A percentile compares a stretch with the other conserved stretches of the same genome.
These are phyloP conservation scores for Baryphthengus martii DNA, from an alignment of 2,113 vertebrate genomes.

Conservation along the genomic window DNA sequence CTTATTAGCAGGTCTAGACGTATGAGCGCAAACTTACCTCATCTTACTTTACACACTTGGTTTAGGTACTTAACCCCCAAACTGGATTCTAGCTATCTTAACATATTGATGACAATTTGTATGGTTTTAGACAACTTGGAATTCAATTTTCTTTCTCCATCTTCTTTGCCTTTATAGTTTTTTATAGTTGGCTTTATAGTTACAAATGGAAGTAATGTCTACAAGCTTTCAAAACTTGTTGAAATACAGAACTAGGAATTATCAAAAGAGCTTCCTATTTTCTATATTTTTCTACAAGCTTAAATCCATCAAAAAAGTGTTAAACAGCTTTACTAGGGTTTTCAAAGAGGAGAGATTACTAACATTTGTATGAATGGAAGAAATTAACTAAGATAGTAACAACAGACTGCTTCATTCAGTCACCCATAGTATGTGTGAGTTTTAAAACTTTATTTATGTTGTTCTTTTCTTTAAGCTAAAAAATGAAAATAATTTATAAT, in stretches of 20 bases:
- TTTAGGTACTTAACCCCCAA: not conserved
- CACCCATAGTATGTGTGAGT: not conserved
- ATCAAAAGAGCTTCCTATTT: not conserved
- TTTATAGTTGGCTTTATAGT: not conserved
- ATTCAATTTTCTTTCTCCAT: not conserved
- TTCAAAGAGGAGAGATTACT: not conserved
- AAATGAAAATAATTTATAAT: not conserved
- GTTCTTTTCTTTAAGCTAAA: not conserved
- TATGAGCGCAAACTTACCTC: fast-evolving
- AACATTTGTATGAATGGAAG: not conserved
- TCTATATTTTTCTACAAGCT: not conserved
- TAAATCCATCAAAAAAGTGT: not conserved
- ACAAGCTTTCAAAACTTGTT: not conserved
- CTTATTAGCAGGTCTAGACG: not conserved
- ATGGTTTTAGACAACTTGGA: not conserved
- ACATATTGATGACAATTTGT: not conserved
- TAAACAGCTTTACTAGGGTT: not conserved
- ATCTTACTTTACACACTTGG: not conserved
- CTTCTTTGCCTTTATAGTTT: not conserved
- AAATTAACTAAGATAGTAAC: not conserved
- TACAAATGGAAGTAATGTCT: not conserved
- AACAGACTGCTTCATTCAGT: not conserved
- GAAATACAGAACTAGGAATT: not conserved
- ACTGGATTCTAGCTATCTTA: not conserved
- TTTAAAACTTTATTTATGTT: not conserved